These are phyloP conservation scores for Anguilla megastoma DNA, from an alignment of 2,797 vertebrate genomes.

Conservation along the genomic window DNA sequence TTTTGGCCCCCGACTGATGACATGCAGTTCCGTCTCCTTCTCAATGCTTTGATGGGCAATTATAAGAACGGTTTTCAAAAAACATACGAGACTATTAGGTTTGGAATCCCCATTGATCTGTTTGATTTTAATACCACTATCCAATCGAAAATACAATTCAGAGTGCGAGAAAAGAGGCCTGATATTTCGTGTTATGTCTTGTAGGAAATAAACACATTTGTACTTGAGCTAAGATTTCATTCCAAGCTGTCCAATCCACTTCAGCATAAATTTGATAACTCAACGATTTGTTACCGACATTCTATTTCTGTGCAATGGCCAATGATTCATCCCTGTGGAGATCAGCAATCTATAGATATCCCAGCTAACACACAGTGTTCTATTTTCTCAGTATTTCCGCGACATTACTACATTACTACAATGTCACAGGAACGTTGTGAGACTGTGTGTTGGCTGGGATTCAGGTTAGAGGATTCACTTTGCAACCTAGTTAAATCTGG, in stretches of 20 bases:
- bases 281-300: not conserved
- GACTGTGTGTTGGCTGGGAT: conserved; percentile 14
- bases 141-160: not conserved
- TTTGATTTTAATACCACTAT: not conserved
- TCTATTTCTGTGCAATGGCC: not conserved
- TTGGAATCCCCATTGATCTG: not conserved
- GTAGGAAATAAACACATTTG: not conserved
- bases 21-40: not conserved
- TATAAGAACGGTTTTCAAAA: conserved; percentile 6
- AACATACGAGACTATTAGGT: not conserved
- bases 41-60: not conserved
- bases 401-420: not conserved
- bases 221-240: not conserved
- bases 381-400: not conserved
- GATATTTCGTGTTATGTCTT: not conserved
- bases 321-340: not conserved
- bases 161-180: not conserved
- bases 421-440: not conserved
- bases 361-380: conserved; percentile 1
- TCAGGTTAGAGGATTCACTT: not conserved
- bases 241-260: not conserved
- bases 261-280: not conserved
- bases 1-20: not conserved
- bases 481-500: not conserved
- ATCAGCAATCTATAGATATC: not conserved